Base-by-base conservation (phyloP, 2,888 invertebrate species). In the Lochmaea crataegi region DNA sequence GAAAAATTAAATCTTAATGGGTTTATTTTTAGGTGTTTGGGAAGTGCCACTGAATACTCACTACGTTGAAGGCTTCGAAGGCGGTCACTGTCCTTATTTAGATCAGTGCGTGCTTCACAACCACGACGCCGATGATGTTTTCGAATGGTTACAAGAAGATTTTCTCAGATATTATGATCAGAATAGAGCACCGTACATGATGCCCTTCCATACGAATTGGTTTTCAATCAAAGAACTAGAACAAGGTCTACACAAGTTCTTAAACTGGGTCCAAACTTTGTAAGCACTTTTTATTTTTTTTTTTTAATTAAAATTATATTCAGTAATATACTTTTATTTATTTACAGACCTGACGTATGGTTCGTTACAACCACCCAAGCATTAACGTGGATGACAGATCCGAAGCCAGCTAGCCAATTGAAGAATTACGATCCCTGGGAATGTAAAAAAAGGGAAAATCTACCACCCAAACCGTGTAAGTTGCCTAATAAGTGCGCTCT, bases 201-300 rank as follows among this genome's bases (percentile, higher is more conserved):
- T 96, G 95, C 93, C 96, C 0, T 94, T 96, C 91, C 97, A 98
- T 84, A 97, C 97, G 0, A 97, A 96, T 87, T 98, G 98, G 98
- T 97, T 98, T 89, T 95, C 94, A 85, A 95, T 93, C 80, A 95
- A 94, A 83, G 94, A 92, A 81, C 88, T 95, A 12, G 96, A 95
- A 84, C 89, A 89, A 73, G 96, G 96, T 22, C 88, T 97, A 1
- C 93, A 94, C 80, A 95, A 95, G 86, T 97, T 97, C 87, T 87
- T 97, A 73, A 92, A 93, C 79, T 96, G 95, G 94, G 91, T 93
- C 0, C 88, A 92, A 57, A 90, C 90, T 78, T 86, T 92, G 93
- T 94, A 87, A 90, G 92, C 90, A 57, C n/a, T 16, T 57, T 12
- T n/a, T 32, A 22, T 42, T 38, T 22, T 22, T 22, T 26, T 26